phyloP scores from a whole-genome alignment of 92 coral and sea anemone species.

The Phenganax subtilis region DNA sequence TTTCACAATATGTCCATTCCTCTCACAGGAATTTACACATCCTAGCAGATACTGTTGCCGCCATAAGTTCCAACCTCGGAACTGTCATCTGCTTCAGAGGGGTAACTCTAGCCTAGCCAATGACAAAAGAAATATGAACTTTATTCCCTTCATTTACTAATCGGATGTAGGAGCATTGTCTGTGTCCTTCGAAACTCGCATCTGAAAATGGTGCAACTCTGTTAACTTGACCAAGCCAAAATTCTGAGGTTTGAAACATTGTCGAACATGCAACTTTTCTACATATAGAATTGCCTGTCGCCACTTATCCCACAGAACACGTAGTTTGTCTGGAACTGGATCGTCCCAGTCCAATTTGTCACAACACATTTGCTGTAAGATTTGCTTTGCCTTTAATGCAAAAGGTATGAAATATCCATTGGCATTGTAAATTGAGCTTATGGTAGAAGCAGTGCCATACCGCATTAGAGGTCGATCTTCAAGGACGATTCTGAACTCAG shows the following conservation, averaged over 20 bases:
- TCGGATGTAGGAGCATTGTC: slow-evolving; percentile 21
- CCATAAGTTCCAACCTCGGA: slow-evolving; percentile 22
- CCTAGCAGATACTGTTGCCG: slow-evolving; percentile 24
- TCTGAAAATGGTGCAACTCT: slow-evolving; percentile 20
- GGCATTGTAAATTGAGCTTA: slow-evolving; percentile 18
- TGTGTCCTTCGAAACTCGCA: slow-evolving; percentile 16
- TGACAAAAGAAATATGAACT: not conserved
- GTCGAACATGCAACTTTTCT: not conserved
- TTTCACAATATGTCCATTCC: not conserved
- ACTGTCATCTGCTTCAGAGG: not conserved
- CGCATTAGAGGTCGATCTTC: slow-evolving; percentile 47
- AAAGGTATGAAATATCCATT: slow-evolving; percentile 7
- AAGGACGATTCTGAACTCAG: slow-evolving; percentile 48
- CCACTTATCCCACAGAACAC: slow-evolving; percentile 20
- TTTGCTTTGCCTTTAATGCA: slow-evolving; percentile 6
- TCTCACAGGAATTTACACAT: not conserved
- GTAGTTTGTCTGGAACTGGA: slow-evolving; percentile 17
- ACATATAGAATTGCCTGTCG: not conserved
- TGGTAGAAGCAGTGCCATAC: slow-evolving; percentile 10
- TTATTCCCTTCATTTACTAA: slow-evolving; percentile 6
- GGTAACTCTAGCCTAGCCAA: slow-evolving; percentile 24
- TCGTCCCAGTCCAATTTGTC: slow-evolving; percentile 18
- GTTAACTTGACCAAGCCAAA: not conserved
- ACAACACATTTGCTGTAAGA: slow-evolving; percentile 2
- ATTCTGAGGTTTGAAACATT: slow-evolving; percentile 18